Evolutionary conservation across 2,797 vertebrate species (phyloP).

Genomic region (Clangula hyemalis): DNA sequence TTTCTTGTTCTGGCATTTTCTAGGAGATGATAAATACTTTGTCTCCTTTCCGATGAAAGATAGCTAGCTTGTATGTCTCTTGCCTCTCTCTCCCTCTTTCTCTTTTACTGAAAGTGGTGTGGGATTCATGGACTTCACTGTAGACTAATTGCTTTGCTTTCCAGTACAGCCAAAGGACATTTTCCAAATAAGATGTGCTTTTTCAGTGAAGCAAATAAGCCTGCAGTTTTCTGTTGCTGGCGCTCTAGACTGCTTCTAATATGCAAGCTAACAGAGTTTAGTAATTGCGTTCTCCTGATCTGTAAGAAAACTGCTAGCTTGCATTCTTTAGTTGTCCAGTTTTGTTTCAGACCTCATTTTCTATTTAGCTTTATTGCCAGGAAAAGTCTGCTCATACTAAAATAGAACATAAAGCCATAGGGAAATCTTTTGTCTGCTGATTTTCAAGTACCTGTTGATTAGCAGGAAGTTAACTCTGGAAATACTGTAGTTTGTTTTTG

Average conservation of each 20-base stretch:
- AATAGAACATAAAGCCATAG: neutral
- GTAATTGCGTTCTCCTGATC: neutral
- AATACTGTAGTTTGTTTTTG: neutral
- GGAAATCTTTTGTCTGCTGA: neutral
- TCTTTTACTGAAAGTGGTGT: neutral
- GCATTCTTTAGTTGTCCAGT: neutral
- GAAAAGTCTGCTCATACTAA: neutral
- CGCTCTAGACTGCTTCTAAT: neutral
- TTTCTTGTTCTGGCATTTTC: neutral
- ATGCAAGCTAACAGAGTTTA: neutral
- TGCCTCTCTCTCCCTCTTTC: neutral
- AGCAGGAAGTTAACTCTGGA: neutral
- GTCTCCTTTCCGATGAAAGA: neutral
- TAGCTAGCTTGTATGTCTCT: neutral
- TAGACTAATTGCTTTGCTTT: neutral
- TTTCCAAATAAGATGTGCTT: fast-evolving
- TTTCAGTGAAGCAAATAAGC: neutral
- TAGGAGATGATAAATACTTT: constrained; percentile 9
- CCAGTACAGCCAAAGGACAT: neutral
- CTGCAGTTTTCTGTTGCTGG: neutral
- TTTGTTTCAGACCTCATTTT: neutral
- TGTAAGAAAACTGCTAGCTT: neutral
- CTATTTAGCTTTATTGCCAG: neutral
- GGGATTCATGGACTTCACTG: neutral
- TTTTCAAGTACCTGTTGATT: neutral